Conservation (phyloP, 2,797 vertebrate genomes). For the Sternotherus odoratus region DNA sequence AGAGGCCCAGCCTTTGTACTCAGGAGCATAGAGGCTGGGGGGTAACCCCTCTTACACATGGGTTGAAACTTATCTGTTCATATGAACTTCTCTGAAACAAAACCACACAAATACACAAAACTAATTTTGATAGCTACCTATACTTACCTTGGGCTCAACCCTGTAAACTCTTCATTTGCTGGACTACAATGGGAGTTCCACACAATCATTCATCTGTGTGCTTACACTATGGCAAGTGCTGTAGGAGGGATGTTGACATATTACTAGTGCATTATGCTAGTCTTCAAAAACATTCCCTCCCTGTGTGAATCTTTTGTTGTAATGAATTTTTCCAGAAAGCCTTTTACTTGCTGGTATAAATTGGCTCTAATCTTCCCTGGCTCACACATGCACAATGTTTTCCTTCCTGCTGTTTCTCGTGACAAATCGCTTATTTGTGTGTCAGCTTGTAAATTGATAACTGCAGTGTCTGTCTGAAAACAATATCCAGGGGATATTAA, state of each 20-base stretch:
- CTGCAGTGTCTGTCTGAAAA: slow-evolving; percentile 1
- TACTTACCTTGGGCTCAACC: neutral
- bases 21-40: too few species aligned
- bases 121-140: slow-evolving; percentile 9
- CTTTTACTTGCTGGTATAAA: slow-evolving; percentile 45
- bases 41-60: too few species aligned
- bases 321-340: slow-evolving; percentile 48
- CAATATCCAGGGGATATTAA: slow-evolving; percentile 10
- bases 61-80: neutral
- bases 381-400: neutral
- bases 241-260: neutral
- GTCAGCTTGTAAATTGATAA: slow-evolving; percentile 28
- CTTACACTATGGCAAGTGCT: neutral
- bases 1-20: too few species aligned
- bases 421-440: neutral
- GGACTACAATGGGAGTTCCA: neutral
- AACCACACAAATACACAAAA: neutral
- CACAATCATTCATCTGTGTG: slow-evolving; percentile 11
- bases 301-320: slow-evolving; percentile 28
- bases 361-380: slow-evolving; percentile 1
- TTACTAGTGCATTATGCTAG: slow-evolving; percentile 3
- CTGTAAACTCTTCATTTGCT: neutral
- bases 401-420: slow-evolving; percentile 33
- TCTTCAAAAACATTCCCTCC: slow-evolving; percentile 49
- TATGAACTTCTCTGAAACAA: neutral